Conservation (phyloP, 2,113 vertebrate genomes). For the Puffinus mauretanicus region DNA sequence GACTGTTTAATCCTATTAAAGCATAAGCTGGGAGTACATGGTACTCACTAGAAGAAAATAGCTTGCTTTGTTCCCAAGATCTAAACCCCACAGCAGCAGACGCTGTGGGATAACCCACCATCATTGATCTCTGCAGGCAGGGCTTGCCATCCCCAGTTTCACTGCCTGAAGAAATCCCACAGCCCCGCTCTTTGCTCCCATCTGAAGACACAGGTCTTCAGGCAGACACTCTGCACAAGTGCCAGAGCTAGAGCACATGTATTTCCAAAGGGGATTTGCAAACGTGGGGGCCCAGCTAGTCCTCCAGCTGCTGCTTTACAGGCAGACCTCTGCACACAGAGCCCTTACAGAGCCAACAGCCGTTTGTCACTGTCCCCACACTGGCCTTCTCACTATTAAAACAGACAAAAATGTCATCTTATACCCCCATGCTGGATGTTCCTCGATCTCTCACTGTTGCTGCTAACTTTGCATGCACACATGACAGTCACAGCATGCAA, state of each 20-base stretch:
- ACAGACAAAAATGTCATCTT: background rate
- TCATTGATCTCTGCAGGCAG: background rate
- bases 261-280: background rate
- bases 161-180: background rate
- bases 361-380: background rate
- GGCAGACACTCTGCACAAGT: background rate
- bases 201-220: background rate
- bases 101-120: background rate
- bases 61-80: background rate
- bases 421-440: background rate
- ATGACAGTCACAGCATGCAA: background rate
- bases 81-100: background rate
- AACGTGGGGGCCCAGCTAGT: background rate
- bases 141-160: background rate
- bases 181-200: background rate
- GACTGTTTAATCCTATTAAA: slow-evolving; percentile 37
- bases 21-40: background rate
- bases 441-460: background rate
- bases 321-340: background rate
- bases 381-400: background rate
- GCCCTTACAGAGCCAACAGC: background rate
- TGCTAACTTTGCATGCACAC: background rate
- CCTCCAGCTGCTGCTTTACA: background rate
- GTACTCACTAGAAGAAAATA: background rate
- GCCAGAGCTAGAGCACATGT: background rate